These are phyloP conservation scores for Grallaria varia DNA, from an alignment of 2,113 vertebrate genomes.

Conservation along the genomic window DNA sequence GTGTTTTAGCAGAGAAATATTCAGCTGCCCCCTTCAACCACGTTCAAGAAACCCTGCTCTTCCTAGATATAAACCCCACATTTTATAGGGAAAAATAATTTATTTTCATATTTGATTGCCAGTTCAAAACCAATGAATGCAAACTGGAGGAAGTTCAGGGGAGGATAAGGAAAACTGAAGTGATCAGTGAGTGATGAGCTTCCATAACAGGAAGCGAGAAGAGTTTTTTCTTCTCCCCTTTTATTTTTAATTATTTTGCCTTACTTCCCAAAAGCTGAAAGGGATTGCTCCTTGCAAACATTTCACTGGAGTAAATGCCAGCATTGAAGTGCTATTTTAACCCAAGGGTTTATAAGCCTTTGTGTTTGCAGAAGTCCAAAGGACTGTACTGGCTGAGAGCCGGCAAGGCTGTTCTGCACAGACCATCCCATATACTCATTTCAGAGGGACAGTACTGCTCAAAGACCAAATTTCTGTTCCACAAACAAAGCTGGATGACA, in stretches of 20 bases:
- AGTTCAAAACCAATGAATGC: background rate
- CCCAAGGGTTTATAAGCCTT: background rate
- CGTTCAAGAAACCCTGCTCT: background rate
- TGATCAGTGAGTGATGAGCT: background rate
- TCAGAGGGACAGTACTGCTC: background rate
- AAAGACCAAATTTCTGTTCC: background rate
- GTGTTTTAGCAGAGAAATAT: background rate
- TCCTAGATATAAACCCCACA: background rate
- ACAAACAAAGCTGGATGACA: background rate
- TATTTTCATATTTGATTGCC: background rate
- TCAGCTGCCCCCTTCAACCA: rapidly evolving
- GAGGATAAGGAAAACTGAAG: background rate
- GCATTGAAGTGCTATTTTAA: background rate
- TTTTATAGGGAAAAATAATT: background rate
- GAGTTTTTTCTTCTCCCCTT: background rate
- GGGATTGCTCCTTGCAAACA: background rate
- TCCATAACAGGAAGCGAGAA: background rate
- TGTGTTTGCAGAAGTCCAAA: background rate
- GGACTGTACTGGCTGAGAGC: background rate
- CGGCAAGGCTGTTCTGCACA: background rate
- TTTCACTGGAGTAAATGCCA: background rate
- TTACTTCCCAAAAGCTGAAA: background rate
- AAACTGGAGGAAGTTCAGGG: background rate
- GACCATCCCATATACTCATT: background rate
- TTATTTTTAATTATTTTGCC: background rate